Conservation (phyloP, 2,888 invertebrate species). For the Philonicus albiceps region DNA sequence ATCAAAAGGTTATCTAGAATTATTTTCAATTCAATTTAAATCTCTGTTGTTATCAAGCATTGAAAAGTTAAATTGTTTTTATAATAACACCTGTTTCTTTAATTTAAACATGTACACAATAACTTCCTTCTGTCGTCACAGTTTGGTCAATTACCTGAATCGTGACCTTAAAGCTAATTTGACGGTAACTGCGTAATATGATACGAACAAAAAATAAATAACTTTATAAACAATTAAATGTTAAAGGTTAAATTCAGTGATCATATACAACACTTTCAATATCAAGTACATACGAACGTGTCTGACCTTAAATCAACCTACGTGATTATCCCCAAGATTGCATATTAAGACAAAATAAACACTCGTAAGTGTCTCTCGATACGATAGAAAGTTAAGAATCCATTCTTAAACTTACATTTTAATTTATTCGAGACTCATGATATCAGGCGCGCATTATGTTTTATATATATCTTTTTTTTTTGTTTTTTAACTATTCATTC, state of each 20-base stretch:
- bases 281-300: not conserved
- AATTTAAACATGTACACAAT: too few species aligned
- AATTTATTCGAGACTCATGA: not conserved
- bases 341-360: not conserved
- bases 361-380: not conserved
- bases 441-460: not conserved
- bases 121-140: too few species aligned
- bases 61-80: too few species aligned
- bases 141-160: not conserved
- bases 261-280: not conserved
- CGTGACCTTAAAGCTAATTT: not conserved
- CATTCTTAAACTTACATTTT: not conserved
- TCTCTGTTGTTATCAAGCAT: too few species aligned
- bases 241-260: not conserved
- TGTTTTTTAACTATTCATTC: not conserved
- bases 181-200: not conserved
- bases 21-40: too few species aligned
- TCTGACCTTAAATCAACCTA: not conserved
- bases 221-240: not conserved
- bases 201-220: not conserved
- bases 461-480: not conserved
- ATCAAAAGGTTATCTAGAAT: too few species aligned
- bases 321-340: not conserved
- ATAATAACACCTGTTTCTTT: too few species aligned
- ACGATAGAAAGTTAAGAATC: not conserved